Conservation (phyloP, 1,140 invertebrate genomes). For the Cheumatopsyche charites region DNA sequence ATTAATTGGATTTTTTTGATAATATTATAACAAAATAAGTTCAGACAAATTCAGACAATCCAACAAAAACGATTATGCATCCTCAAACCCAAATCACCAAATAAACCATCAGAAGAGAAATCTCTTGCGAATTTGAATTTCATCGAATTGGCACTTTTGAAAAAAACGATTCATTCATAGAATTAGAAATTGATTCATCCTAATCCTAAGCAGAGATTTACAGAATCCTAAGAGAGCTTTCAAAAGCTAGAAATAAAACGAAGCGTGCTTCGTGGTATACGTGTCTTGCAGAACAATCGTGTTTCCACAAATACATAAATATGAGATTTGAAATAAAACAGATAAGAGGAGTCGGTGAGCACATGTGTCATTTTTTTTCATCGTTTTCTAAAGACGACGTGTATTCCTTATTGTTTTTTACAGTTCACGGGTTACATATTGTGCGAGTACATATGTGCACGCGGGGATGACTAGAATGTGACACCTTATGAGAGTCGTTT, state of each 20-base stretch:
- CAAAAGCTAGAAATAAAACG: slow-evolving; percentile 5
- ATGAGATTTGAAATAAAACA: slow-evolving; percentile 27
- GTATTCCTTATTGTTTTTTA: slow-evolving; percentile 36
- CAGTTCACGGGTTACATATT: slow-evolving; percentile 36
- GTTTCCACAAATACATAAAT: slow-evolving; percentile 27
- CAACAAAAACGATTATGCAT: no score
- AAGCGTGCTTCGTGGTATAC: neutral
- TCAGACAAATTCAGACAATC: no score
- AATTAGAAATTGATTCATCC: no score
- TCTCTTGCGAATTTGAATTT: no score
- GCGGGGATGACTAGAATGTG: slow-evolving; percentile 1
- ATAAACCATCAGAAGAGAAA: no score
- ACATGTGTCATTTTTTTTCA: slow-evolving; percentile 30
- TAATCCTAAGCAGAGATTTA: neutral
- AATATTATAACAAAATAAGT: no score
- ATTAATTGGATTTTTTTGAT: slow-evolving; percentile 33
- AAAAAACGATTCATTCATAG: no score
- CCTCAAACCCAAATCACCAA: no score
- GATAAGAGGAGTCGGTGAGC: slow-evolving; percentile 15
- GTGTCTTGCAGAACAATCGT: slow-evolving; percentile 9
- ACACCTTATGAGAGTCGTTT: no score
- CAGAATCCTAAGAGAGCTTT: neutral
- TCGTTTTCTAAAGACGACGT: slow-evolving; percentile 13
- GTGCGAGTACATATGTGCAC: slow-evolving; percentile 5
- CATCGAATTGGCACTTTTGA: no score